Evolutionary conservation across 2,113 vertebrate species (phyloP), one percentile per base, ranked within the genome.

Genomic region (Telmatochromis sp.): DNA sequence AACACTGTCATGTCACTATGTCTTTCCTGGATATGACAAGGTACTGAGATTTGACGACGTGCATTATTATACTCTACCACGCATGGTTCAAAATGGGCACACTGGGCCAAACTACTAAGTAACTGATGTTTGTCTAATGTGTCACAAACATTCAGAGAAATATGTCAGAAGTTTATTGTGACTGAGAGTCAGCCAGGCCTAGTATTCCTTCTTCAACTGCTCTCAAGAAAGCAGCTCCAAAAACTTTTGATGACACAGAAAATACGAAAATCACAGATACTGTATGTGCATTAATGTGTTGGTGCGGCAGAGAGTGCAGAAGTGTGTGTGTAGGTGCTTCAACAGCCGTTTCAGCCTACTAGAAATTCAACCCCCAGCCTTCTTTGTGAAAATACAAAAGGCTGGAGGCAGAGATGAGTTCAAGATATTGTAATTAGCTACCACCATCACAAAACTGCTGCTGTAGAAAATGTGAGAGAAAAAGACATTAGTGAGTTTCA

Each of bases 401-500:
- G 55, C 78, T 87, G 82, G 84, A 90, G 87, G 89, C 79, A 92
- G 83, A 86, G 54, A 86, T 82, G 55, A 86, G 79, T 82, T 7
- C 31, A 91, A 91, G 37, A 83, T 88, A 81, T 78, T 88, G 78
- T 89, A 92, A 94, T 93, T 89, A 92, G 68, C 63, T 86, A 83
- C 54, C 53, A 8, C 79, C 80, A 79, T 87, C 73, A 92, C 42
- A 89, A 81, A 89, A 81, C 73, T 88, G 81, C 70, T 55, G 83
- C 85, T 47, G 54, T 85, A 63, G 31, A 87, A 86, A 90, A 81
- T 84, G 68, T 31, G 19, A 10, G 21, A 81, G 21, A 86, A 57
- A 83, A 84, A 81, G 19, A 84, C 26, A 85, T 75, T 12, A 80
- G 42, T 65, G 11, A 55, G 80, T 86, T 70, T 84, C 45, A 78